Evolutionary conservation across 2,888 invertebrate genomes (phyloP).

Genomic region (Drosophila helvetica): DNA sequence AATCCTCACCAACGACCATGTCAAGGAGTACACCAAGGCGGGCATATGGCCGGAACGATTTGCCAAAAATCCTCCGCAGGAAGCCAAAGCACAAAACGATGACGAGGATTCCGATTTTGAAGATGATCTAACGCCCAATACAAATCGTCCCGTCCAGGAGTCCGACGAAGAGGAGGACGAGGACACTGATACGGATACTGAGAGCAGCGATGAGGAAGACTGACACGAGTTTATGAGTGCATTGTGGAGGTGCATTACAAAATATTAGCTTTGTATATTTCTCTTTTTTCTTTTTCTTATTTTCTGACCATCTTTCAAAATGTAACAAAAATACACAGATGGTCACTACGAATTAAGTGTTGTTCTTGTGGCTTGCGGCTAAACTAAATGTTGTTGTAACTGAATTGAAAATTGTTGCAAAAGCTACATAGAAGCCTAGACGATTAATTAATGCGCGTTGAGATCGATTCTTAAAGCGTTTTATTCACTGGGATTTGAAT

Average conservation of each 20-base stretch:
- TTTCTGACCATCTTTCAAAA: slow-evolving; percentile 15
- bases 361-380: slow-evolving; percentile 19
- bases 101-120: slow-evolving; percentile 66
- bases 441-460: slow-evolving; percentile 37
- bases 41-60: slow-evolving; percentile 85
- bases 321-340: slow-evolving; percentile 52
- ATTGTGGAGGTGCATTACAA: slow-evolving; percentile 63
- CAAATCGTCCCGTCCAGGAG: slow-evolving; percentile 64
- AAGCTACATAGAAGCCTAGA: slow-evolving; percentile 66
- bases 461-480: slow-evolving; percentile 48
- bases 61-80: slow-evolving; percentile 64
- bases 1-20: slow-evolving; percentile 88
- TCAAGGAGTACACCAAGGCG: slow-evolving; percentile 87
- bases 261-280: slow-evolving; percentile 74
- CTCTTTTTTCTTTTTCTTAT: slow-evolving; percentile 25
- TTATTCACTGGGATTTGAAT: slow-evolving; percentile 32
- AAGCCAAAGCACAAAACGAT: slow-evolving; percentile 37
- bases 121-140: slow-evolving; percentile 70
- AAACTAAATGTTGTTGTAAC: slow-evolving; percentile 4
- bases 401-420: slow-evolving; percentile 49
- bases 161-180: slow-evolving; percentile 39
- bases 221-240: slow-evolving; percentile 14
- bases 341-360: neutral
- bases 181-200: slow-evolving; percentile 45
- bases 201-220: slow-evolving; percentile 56